Evolutionary conservation across 2,113 vertebrate genomes (phyloP).

Genomic region (Chiloscyllium plagiosum): DNA sequence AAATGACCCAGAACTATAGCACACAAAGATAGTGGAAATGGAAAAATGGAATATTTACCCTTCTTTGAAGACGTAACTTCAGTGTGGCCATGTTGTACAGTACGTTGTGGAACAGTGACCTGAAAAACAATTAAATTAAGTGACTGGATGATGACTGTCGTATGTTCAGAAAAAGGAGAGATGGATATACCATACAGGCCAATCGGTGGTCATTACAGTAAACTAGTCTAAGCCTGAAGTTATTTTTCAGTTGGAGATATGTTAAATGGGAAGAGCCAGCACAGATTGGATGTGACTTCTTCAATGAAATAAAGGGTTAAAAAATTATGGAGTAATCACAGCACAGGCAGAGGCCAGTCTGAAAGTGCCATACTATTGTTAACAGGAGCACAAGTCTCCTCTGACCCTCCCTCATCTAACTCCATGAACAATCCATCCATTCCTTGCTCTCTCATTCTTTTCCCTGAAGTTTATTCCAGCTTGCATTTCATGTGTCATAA

Average conservation of each 20-base stretch:
- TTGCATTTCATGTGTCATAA: not conserved
- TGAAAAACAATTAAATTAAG: constrained; percentile 46
- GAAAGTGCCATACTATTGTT: not conserved
- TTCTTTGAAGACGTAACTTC: constrained; percentile 48
- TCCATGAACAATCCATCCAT: not conserved
- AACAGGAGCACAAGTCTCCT: not conserved
- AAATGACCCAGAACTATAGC: no score
- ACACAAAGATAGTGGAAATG: no score
- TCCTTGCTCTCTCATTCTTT: not conserved
- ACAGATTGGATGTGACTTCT: not conserved
- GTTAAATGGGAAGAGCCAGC: not conserved
- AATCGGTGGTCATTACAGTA: not conserved
- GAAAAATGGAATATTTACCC: constrained; percentile 31
- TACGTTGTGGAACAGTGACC: constrained; percentile 72
- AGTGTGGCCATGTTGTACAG: constrained; percentile 44
- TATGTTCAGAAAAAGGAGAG: not conserved
- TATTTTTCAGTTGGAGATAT: not conserved
- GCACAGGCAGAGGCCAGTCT: not conserved
- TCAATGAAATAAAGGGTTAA: not conserved
- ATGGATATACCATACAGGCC: not conserved
- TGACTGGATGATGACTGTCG: not conserved
- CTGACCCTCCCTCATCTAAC: not conserved
- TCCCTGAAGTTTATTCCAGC: not conserved
- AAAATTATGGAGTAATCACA: not conserved
- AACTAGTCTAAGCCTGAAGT: not conserved